These are phyloP conservation scores for Euborellia annulipes DNA, from an alignment of 1,140 invertebrate species.

Conservation along the genomic window DNA sequence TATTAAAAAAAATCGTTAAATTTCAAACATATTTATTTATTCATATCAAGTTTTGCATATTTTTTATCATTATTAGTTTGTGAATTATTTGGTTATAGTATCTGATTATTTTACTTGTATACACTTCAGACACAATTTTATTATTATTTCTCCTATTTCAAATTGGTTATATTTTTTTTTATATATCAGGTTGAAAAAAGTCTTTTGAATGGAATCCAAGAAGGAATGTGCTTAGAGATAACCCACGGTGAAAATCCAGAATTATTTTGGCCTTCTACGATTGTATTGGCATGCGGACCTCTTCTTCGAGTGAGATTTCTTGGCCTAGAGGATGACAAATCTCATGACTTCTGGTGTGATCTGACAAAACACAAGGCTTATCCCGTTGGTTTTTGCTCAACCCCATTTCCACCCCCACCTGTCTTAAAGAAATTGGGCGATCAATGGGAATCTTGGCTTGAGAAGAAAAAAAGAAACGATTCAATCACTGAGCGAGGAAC, in stretches of 20 bases:
- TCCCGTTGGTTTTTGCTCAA: conserved; percentile 49
- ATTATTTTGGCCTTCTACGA: conserved; percentile 51
- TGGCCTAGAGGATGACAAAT: conserved; percentile 38
- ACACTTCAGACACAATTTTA: too few relatives aligned
- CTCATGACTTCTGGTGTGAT: conserved; percentile 55
- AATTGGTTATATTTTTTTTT: neutral
- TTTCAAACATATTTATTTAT: conserved; percentile 11
- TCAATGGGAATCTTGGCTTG: too few relatives aligned
- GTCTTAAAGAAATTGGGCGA: too few relatives aligned
- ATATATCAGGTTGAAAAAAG: conserved; percentile 43
- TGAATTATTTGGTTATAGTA: neutral
- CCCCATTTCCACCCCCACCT: too few relatives aligned
- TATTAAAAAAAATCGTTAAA: conserved; percentile 11
- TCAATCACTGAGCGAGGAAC: conserved; percentile 30
- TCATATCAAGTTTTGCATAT: conserved; percentile 8
- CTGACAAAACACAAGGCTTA: conserved; percentile 45
- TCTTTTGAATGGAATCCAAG: conserved; percentile 49
- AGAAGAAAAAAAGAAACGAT: too few relatives aligned
- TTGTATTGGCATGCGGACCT: conserved; percentile 55
- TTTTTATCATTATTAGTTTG: neutral
- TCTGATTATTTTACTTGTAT: conserved; percentile 1
- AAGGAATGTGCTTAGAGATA: conserved; percentile 55
- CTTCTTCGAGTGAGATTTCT: conserved; percentile 47
- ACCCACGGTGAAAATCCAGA: conserved; percentile 37
- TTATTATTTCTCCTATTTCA: neutral